phyloP scores from a whole-genome alignment of 2,888 invertebrate genomes.

The Amaurobius ferox region DNA sequence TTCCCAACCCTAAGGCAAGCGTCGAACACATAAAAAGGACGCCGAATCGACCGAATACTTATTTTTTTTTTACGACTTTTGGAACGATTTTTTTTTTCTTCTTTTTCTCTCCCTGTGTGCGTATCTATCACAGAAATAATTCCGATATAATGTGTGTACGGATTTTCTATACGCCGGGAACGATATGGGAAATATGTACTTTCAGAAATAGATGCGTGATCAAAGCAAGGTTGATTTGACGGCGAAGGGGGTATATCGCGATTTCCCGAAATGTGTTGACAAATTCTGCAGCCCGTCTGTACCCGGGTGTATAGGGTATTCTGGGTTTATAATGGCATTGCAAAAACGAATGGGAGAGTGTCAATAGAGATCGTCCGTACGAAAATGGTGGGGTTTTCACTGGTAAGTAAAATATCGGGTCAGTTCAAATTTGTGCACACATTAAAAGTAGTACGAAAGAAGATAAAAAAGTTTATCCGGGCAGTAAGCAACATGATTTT shows the following conservation, averaged over 20 bases:
- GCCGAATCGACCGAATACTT: constrained; percentile 29
- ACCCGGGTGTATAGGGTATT: no score
- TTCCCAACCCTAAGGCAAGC: constrained; percentile 39
- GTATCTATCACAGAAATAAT: not conserved
- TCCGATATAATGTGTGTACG: not conserved
- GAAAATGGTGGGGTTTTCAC: no score
- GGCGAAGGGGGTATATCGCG: not conserved
- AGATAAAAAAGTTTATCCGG: no score
- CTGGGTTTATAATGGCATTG: no score
- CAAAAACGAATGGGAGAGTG: no score
- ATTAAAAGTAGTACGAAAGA: no score
- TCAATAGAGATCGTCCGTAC: no score
- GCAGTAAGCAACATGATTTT: no score
- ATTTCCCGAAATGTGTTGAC: no score
- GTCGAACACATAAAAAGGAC: constrained; percentile 42
- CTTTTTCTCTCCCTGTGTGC: not conserved
- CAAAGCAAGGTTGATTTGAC: constrained; percentile 13
- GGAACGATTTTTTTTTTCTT: not conserved
- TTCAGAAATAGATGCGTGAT: constrained; percentile 25
- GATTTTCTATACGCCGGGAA: not conserved
- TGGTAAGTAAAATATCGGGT: no score
- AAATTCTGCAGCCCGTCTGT: no score
- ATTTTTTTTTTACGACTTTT: not conserved
- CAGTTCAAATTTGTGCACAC: no score
- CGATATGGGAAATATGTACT: constrained; percentile 1